Percentiles rank a stretch among this genome's conserved stretches.
Evolutionary conservation across 2,888 invertebrate genomes (phyloP).

Genomic region (Calliopum simillimum): DNA sequence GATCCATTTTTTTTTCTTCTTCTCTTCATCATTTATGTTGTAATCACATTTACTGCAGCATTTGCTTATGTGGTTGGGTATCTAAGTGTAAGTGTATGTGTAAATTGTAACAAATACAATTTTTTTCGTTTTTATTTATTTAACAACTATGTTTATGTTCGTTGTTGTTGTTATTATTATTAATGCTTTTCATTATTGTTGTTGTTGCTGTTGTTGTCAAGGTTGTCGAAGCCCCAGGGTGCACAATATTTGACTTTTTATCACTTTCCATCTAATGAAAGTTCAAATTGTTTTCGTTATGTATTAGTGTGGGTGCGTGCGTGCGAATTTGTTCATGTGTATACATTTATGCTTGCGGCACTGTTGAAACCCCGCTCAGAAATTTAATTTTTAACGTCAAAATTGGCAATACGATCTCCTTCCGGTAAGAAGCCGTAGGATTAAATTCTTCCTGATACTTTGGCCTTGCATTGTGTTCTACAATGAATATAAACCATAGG

Average conservation of each 20-base stretch:
- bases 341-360: not conserved
- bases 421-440: too few relatives aligned
- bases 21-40: not conserved
- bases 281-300: not conserved
- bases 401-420: too few relatives aligned
- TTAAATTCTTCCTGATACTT: too few relatives aligned
- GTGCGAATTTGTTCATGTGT: too few relatives aligned
- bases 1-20: not conserved
- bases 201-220: not conserved
- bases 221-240: not conserved
- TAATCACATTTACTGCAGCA: not conserved
- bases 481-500: too few relatives aligned
- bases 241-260: slow-evolving; percentile 12
- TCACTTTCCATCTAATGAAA: not conserved
- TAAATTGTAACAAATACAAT: too few relatives aligned
- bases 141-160: not conserved
- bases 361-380: not conserved
- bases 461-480: too few relatives aligned
- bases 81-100: not conserved
- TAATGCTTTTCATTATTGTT: not conserved
- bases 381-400: not conserved
- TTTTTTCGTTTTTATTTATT: too few relatives aligned
- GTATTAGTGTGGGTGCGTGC: not conserved
- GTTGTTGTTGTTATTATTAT: not conserved
- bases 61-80: not conserved